These are phyloP conservation scores for Laupala kohalensis DNA, from an alignment of 1,140 invertebrate genomes.

Conservation along the genomic window DNA sequence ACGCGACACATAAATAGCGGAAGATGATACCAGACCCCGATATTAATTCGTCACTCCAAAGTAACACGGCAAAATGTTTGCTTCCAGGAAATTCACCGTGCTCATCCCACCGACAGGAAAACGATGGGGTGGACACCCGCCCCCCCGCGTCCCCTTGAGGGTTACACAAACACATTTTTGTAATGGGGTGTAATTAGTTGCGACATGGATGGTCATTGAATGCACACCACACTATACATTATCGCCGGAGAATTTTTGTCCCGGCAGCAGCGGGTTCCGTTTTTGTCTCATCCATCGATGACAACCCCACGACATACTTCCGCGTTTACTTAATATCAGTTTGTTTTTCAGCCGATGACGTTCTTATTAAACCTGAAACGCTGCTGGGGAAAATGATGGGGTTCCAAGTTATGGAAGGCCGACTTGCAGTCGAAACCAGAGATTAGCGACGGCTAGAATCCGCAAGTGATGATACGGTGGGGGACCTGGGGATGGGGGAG, in stretches of 20 bases:
- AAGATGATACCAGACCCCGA: too few relatives aligned
- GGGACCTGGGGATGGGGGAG: too few relatives aligned
- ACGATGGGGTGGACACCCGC: too few relatives aligned
- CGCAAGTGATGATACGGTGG: too few relatives aligned
- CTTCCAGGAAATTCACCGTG: too few relatives aligned
- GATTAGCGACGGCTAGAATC: background rate
- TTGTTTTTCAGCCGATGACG: background rate
- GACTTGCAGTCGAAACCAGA: background rate
- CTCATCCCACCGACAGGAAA: too few relatives aligned
- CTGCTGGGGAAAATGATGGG: background rate
- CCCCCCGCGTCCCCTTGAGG: too few relatives aligned
- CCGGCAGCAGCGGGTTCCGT: background rate
- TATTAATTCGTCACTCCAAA: too few relatives aligned
- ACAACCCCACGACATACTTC: background rate
- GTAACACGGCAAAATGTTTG: too few relatives aligned
- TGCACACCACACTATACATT: background rate
- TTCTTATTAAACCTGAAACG: background rate
- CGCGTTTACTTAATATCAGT: background rate
- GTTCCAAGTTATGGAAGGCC: background rate
- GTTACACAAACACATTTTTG: background rate
- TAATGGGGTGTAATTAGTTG: background rate
- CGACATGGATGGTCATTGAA: background rate
- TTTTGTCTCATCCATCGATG: background rate
- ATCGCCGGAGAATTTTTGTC: background rate
- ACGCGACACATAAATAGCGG: too few relatives aligned